Conservation (phyloP, 2,113 vertebrate species). For the Perca schrenkii region DNA sequence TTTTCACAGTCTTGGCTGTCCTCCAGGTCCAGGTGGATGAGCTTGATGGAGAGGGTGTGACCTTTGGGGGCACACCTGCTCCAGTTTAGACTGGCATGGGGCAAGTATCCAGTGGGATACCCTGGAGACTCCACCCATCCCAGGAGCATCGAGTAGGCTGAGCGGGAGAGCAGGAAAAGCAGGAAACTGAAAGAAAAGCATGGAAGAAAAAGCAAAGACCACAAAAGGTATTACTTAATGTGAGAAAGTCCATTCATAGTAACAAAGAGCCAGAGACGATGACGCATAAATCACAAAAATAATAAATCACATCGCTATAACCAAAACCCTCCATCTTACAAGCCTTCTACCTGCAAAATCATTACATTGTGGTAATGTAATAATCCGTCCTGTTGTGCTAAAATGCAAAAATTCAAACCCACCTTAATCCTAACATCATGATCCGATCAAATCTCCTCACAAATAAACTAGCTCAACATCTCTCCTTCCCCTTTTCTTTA, state of each 20-base stretch:
- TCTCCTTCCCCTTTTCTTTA: constrained; percentile 60
- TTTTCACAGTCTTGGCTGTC: constrained; percentile 89
- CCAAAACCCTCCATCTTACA: neutral
- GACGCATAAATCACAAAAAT: neutral
- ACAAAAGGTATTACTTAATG: neutral
- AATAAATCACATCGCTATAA: neutral
- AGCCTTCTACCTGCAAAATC: neutral
- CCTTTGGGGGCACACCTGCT: constrained; percentile 88
- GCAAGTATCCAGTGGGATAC: constrained; percentile 90
- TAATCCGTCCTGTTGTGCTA: neutral
- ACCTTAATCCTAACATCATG: constrained; percentile 72
- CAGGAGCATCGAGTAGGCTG: constrained; percentile 59
- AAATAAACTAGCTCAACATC: constrained; percentile 39
- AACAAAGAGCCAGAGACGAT: neutral
- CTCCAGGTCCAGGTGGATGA: constrained; percentile 93
- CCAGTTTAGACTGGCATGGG: constrained; percentile 86
- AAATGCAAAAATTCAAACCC: constrained; percentile 37
- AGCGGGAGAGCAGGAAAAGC: constrained; percentile 55
- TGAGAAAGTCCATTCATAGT: neutral
- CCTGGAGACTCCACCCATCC: constrained; percentile 93
- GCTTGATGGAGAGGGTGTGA: constrained; percentile 86
- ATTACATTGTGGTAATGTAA: neutral
- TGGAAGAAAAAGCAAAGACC: neutral
- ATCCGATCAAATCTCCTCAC: constrained; percentile 56
- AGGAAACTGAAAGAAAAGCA: constrained; percentile 45